Percentiles rank a stretch among this genome's conserved stretches.
Evolutionary conservation across 2,113 vertebrate species (phyloP).

Genomic region (Romanogobio albipinnatus): DNA sequence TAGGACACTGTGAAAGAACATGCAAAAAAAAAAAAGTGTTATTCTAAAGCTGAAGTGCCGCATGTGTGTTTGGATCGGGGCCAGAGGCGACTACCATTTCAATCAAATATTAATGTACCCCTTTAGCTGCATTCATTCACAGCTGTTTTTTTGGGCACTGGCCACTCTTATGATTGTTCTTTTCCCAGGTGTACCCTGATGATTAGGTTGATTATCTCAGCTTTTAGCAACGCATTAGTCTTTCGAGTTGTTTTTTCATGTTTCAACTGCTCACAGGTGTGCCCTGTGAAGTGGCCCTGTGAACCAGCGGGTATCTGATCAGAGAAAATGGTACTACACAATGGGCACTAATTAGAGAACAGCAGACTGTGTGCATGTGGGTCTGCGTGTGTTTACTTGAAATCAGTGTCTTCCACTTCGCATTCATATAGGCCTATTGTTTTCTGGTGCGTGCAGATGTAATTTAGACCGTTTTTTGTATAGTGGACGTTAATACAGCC

Average conservation of each 20-base stretch:
- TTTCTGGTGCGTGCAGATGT: neutral
- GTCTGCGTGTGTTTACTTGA: slow-evolving; percentile 7
- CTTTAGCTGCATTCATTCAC: slow-evolving; percentile 25
- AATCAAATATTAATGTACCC: slow-evolving; percentile 53
- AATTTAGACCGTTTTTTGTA: neutral
- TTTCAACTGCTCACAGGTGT: slow-evolving; percentile 50
- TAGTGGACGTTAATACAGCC: neutral
- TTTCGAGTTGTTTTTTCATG: slow-evolving; percentile 26
- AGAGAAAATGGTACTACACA: slow-evolving; percentile 48
- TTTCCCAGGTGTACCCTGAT: slow-evolving; percentile 34
- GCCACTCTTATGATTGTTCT: slow-evolving; percentile 24
- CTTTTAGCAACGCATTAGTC: slow-evolving; percentile 47
- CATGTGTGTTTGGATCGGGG: neutral
- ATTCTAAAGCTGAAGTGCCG: slow-evolving; percentile 15
- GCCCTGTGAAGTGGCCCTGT: slow-evolving; percentile 29
- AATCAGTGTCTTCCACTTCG: neutral
- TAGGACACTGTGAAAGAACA: slow-evolving; percentile 4
- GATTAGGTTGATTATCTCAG: slow-evolving; percentile 52
- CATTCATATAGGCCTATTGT: neutral
- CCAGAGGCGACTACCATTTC: slow-evolving; percentile 12
- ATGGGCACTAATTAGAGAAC: slow-evolving; percentile 52
- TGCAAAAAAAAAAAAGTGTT: slow-evolving; percentile 30
- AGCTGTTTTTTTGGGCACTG: slow-evolving; percentile 2
- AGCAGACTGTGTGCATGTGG: neutral
- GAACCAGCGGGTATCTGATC: slow-evolving; percentile 37